A percentile compares a stretch with the other conserved stretches of the same genome.
These are phyloP conservation scores for Aspidoscelis tigris DNA, from an alignment of 2,113 vertebrate genomes.

Conservation along the genomic window DNA sequence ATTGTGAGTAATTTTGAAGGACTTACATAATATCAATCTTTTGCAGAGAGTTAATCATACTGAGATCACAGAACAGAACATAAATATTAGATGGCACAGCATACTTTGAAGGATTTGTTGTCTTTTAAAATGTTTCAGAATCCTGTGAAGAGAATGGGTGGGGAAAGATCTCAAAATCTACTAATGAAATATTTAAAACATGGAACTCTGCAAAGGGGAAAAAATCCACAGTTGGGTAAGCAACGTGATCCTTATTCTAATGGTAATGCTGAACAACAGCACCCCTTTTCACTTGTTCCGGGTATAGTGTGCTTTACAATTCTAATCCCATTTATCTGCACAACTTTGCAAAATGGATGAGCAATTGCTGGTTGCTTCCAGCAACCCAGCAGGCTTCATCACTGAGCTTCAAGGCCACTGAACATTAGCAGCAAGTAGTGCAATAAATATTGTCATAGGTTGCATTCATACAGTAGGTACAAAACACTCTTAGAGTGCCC, in stretches of 20 bases:
- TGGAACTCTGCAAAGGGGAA: neutral
- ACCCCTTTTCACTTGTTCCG: neutral
- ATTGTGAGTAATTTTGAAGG: neutral
- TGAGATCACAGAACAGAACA: neutral
- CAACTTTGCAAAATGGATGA: neutral
- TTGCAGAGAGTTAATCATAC: rapidly evolving
- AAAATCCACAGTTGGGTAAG: neutral
- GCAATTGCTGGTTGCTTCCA: neutral
- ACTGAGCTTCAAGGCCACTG: neutral
- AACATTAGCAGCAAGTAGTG: neutral
- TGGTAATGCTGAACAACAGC: conserved; percentile 27
- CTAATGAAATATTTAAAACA: conserved; percentile 20
- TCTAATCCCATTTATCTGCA: neutral
- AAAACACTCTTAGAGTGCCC: too few species aligned
- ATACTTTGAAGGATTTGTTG: neutral
- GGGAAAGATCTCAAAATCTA: neutral
- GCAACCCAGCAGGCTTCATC: neutral
- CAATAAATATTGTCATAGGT: neutral
- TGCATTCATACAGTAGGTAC: too few species aligned
- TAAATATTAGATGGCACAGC: neutral
- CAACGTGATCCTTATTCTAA: conserved; percentile 5
- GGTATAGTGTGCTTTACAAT: neutral
- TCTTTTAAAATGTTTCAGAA: conserved; percentile 20
- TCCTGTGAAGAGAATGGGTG: neutral
- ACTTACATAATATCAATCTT: neutral